Conservation (phyloP, 2,113 vertebrate species). For the Tautogolabrus adspersus region DNA sequence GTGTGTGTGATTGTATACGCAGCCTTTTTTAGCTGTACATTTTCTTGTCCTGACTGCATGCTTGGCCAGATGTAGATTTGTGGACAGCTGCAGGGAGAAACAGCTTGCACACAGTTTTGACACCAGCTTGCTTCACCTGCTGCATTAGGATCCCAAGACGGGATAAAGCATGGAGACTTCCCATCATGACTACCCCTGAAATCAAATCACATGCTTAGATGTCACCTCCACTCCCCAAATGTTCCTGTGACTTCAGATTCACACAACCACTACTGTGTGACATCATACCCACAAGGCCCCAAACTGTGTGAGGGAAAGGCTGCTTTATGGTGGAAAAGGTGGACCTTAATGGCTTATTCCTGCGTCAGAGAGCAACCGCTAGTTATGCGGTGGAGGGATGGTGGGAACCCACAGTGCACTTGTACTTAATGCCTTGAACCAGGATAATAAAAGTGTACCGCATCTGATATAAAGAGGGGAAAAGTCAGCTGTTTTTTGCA, state of each 20-base stretch:
- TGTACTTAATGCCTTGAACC: constrained; percentile 53
- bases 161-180: constrained; percentile 19
- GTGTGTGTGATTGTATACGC: constrained; percentile 39
- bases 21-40: constrained; percentile 43
- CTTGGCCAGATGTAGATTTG: constrained; percentile 55
- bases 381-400: constrained; percentile 45
- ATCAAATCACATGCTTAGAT: constrained; percentile 38
- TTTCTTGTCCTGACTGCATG: constrained; percentile 46
- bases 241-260: constrained; percentile 52
- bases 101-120: constrained; percentile 40
- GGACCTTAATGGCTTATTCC: constrained; percentile 63
- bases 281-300: constrained; percentile 63
- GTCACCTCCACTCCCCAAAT: constrained; percentile 26
- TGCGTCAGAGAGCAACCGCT: constrained; percentile 65
- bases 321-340: constrained; percentile 76
- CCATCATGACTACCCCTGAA: constrained; percentile 16
- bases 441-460: constrained; percentile 41
- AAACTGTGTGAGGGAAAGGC: constrained; percentile 45
- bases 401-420: constrained; percentile 62
- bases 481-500: background rate
- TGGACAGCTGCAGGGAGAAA: constrained; percentile 54
- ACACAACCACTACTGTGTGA: constrained; percentile 50
- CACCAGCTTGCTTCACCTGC: constrained; percentile 29
- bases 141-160: constrained; percentile 7
- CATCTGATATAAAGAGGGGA: constrained; percentile 30